Percentiles rank a stretch among this genome's conserved stretches.
Conservation (phyloP, 2,888 invertebrate species). For the Andrena chrysosceles region DNA sequence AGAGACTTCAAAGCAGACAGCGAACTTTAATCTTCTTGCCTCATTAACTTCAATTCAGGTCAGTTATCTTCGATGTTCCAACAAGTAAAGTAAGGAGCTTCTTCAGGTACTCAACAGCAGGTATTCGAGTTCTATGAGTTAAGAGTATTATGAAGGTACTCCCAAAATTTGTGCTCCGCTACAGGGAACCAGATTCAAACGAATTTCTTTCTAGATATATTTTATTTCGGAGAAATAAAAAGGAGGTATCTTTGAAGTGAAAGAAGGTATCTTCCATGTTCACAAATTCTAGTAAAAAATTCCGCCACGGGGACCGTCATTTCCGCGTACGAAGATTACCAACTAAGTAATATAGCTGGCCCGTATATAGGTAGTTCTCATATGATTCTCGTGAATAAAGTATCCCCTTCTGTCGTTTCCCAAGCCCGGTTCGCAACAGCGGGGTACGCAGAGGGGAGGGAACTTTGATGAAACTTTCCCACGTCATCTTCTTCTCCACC, state of each 20-base stretch:
- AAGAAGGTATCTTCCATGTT: too few relatives aligned
- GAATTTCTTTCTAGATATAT: neutral
- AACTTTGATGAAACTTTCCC: conserved; percentile 63
- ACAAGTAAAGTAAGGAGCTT: neutral
- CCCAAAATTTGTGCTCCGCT: neutral
- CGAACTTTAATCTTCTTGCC: conserved; percentile 1
- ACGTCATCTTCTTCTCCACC: conserved; percentile 32
- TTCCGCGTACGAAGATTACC: conserved; percentile 31
- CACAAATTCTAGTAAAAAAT: too few relatives aligned
- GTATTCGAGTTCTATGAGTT: neutral
- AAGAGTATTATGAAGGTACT: conserved; percentile 1
- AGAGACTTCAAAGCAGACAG: neutral
- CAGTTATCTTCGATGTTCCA: neutral
- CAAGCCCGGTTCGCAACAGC: conserved; percentile 47
- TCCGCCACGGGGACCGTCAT: neutral
- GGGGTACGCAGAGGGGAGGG: conserved; percentile 17
- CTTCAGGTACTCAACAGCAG: conserved; percentile 8
- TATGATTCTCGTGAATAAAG: conserved; percentile 74
- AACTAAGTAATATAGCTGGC: conserved; percentile 54
- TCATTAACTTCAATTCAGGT: neutral
- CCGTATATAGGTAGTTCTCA: conserved; percentile 51
- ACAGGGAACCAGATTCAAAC: neutral
- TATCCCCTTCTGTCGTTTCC: conserved; percentile 72
- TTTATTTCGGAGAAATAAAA: too few relatives aligned
- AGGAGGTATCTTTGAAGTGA: too few relatives aligned